Conservation (phyloP, 2,113 vertebrate genomes). For the Phasianus colchicus region DNA sequence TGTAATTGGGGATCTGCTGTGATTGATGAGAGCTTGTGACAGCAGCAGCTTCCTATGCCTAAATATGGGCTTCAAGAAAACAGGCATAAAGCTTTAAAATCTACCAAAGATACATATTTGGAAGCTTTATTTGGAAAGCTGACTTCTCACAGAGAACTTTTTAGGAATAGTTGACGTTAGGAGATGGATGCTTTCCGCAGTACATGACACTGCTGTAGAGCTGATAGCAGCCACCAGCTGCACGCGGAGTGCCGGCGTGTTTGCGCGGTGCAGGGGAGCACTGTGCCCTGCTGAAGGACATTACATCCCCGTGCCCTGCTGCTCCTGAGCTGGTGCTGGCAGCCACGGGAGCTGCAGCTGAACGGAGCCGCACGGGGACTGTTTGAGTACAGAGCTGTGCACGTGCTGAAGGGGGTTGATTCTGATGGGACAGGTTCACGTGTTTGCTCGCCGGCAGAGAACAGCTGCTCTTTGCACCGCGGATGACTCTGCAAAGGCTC, state of each 20-base stretch:
- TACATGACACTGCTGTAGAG: not conserved
- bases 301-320: not conserved
- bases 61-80: not conserved
- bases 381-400: not conserved
- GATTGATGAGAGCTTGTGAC: not conserved
- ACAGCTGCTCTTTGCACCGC: constrained; percentile 71
- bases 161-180: not conserved
- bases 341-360: not conserved
- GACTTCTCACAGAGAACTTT: not conserved
- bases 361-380: not conserved
- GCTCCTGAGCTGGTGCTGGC: not conserved
- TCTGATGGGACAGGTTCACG: constrained; percentile 12
- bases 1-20: not conserved
- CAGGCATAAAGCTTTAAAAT: not conserved
- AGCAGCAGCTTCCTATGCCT: not conserved
- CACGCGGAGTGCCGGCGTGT: not conserved
- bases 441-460: not conserved
- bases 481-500: constrained; percentile 16
- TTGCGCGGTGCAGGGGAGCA: not conserved
- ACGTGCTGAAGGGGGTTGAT: constrained; percentile 22
- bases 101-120: not conserved
- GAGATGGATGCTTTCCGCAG: not conserved
- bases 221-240: not conserved
- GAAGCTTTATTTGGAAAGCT: not conserved
- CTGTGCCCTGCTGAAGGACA: not conserved